Percentiles rank a stretch among this genome's conserved stretches.
phyloP scores from a whole-genome alignment of 2,888 invertebrate species.

The Euzophera pinguis region DNA sequence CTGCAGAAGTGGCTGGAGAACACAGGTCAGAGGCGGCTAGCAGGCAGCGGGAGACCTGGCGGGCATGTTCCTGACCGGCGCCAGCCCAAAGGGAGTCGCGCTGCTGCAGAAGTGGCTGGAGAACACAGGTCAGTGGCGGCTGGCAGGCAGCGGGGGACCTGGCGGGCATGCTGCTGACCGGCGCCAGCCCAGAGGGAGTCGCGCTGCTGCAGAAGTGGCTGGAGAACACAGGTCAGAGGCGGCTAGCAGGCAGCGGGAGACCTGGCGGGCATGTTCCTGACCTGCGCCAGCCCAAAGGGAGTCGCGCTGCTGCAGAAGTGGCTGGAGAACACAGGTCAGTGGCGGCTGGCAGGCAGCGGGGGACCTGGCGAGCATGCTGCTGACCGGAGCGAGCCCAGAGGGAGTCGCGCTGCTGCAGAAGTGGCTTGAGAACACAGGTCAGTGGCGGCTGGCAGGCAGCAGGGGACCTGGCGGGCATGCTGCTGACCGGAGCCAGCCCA shows the following conservation, averaged over 20 bases:
- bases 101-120: conserved; percentile 94
- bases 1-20: conserved; percentile 92
- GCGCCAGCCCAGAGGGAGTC: conserved; percentile 86
- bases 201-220: conserved; percentile 92
- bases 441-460: no score
- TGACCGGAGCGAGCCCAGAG: no score
- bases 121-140: conserved; percentile 56
- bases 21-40: conserved; percentile 46
- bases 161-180: conserved; percentile 91
- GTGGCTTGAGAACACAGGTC: no score
- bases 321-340: conserved; percentile 83
- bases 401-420: no score
- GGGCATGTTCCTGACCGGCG: conserved; percentile 90
- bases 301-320: conserved; percentile 91
- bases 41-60: conserved; percentile 75
- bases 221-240: conserved; percentile 79
- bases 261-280: conserved; percentile 90
- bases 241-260: conserved; percentile 32
- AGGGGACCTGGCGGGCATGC: no score
- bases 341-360: not conserved
- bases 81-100: conserved; percentile 86
- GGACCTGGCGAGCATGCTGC: no score
- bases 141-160: conserved; percentile 62
- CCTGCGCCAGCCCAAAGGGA: conserved; percentile 87
- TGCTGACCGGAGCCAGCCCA: no score